A percentile compares a stretch with the other conserved stretches of the same genome.
phyloP scores from a whole-genome alignment of 2,113 vertebrate species.

The Tenrec ecaudatus region DNA sequence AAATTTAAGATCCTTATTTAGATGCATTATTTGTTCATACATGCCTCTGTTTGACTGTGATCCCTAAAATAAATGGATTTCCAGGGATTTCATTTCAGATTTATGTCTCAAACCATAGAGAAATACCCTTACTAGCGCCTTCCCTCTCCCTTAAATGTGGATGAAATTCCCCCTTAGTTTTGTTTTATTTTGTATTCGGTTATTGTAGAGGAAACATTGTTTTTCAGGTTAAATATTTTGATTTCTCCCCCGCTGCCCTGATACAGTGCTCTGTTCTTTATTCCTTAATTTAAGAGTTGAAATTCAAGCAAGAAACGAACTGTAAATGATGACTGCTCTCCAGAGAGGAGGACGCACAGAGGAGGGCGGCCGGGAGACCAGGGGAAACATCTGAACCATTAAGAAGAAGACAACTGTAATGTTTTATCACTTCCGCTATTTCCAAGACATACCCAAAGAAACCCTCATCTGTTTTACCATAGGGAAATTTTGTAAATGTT shows the following conservation, averaged over 20 bases:
- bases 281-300: not conserved
- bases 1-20: not conserved
- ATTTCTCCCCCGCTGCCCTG: no score
- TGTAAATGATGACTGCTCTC: constrained; percentile 66
- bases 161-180: not conserved
- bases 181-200: constrained; percentile 29
- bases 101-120: not conserved
- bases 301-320: constrained; percentile 32
- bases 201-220: not conserved
- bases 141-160: not conserved
- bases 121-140: not conserved
- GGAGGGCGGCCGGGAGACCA: constrained; percentile 46
- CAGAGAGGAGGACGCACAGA: constrained; percentile 30
- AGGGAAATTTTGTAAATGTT: constrained; percentile 73
- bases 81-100: constrained; percentile 6
- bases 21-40: not conserved
- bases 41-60: not conserved
- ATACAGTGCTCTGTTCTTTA: not conserved
- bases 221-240: not conserved
- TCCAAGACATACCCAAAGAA: constrained; percentile 72
- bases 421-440: constrained; percentile 79
- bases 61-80: constrained; percentile 13
- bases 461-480: constrained; percentile 63
- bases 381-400: constrained; percentile 70
- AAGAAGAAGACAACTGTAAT: constrained; percentile 75